Conservation (phyloP, 2,888 invertebrate genomes). For the Platynereis dumerilii region DNA sequence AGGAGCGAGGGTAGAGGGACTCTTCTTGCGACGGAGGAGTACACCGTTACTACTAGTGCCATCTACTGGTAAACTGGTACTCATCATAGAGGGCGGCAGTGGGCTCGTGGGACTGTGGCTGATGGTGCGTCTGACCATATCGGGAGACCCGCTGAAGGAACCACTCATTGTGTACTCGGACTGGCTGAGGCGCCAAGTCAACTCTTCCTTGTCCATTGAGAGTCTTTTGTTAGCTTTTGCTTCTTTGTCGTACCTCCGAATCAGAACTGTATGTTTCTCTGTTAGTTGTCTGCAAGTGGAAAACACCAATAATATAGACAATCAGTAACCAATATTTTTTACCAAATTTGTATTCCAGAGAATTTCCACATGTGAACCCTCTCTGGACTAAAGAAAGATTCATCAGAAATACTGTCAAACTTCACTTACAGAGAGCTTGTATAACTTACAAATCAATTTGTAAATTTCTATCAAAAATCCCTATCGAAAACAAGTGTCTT, state of each 20-base stretch:
- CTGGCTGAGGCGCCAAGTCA: conserved; percentile 84
- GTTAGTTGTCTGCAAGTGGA: conserved; percentile 69
- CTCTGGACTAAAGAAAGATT: too few species aligned
- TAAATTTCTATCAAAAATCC: too few species aligned
- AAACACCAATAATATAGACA: not conserved
- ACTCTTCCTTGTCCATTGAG: conserved; percentile 82
- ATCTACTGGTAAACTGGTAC: not conserved
- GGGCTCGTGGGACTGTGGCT: conserved; percentile 28
- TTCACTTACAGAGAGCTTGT: too few species aligned
- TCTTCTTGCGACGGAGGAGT: conserved; percentile 15
- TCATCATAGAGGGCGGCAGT: not conserved
- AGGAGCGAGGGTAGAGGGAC: conserved; percentile 13
- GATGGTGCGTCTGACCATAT: conserved; percentile 27
- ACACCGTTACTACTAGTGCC: conserved; percentile 5
- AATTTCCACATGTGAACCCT: too few species aligned
- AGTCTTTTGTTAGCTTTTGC: conserved; percentile 79
- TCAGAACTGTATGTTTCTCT: conserved; percentile 75
- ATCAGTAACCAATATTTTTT: too few species aligned
- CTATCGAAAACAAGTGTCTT: too few species aligned
- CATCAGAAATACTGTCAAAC: too few species aligned
- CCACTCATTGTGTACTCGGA: conserved; percentile 15
- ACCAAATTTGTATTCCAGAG: too few species aligned
- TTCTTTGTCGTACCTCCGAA: conserved; percentile 73
- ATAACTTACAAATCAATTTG: too few species aligned
- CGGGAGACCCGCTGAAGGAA: conserved; percentile 22